Evolutionary conservation across 2,113 vertebrate species (phyloP).

Genomic region (Chionis minor): DNA sequence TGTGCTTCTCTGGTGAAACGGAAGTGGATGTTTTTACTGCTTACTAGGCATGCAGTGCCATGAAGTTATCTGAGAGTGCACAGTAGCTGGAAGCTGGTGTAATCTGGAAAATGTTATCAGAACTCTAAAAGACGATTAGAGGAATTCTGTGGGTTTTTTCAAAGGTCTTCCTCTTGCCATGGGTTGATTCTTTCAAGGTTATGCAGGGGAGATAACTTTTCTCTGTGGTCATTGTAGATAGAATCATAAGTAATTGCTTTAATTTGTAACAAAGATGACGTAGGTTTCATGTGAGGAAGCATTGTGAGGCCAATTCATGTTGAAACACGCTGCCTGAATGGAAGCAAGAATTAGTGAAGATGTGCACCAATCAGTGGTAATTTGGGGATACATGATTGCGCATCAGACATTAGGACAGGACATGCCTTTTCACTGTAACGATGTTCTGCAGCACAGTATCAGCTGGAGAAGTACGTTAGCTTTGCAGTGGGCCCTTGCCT

Average conservation of each 20-base stretch:
- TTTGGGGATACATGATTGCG: rapidly evolving
- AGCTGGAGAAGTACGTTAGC: neutral
- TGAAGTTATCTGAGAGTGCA: neutral
- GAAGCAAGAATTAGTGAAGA: neutral
- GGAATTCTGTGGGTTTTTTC: neutral
- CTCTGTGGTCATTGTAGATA: neutral
- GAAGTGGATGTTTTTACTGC: neutral
- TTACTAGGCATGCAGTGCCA: neutral
- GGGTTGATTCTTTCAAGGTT: neutral
- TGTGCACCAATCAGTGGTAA: neutral
- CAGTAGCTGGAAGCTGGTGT: neutral
- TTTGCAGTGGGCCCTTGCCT: neutral
- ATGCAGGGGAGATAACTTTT: neutral
- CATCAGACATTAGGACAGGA: neutral
- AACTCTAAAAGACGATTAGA: neutral
- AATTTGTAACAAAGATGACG: neutral
- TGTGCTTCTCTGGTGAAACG: neutral
- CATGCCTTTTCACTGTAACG: neutral
- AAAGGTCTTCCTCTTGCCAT: neutral
- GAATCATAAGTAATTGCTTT: neutral
- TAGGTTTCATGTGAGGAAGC: neutral
- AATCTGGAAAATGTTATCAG: neutral
- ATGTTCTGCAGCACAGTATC: neutral
- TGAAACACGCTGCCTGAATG: neutral
- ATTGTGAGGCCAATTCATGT: neutral